Conservation (phyloP, 2,113 vertebrate species). For the Podarcis raffonei region DNA sequence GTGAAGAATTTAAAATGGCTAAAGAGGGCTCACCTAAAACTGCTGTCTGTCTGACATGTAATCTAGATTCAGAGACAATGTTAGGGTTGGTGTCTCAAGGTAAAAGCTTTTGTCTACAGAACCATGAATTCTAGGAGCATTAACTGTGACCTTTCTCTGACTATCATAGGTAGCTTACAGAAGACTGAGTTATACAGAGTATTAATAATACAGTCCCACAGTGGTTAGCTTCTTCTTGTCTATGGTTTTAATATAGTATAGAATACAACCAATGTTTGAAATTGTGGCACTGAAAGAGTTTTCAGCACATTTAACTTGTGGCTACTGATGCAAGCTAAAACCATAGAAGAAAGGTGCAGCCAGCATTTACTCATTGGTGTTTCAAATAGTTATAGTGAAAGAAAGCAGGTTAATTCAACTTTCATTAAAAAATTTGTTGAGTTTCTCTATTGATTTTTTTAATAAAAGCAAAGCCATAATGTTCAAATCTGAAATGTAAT, state of each 20-base stretch:
- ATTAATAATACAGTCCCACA: too few species aligned
- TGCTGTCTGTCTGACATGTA: conserved; percentile 13
- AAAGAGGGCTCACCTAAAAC: accelerated
- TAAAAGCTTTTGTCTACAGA: not conserved
- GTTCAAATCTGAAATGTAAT: too few species aligned
- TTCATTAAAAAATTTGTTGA: conserved; percentile 70
- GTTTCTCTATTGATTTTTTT: too few species aligned
- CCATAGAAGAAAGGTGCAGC: conserved; percentile 30
- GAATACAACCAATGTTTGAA: too few species aligned
- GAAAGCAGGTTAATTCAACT: conserved; percentile 68
- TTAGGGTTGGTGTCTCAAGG: not conserved
- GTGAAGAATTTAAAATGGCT: not conserved
- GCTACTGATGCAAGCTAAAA: too few species aligned
- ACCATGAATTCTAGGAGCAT: not conserved
- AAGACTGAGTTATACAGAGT: too few species aligned
- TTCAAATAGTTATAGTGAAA: conserved; percentile 57
- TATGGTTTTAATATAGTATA: too few species aligned
- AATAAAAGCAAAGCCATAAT: too few species aligned
- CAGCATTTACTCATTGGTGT: conserved; percentile 58
- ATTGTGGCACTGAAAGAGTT: too few species aligned
- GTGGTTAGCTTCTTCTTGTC: too few species aligned
- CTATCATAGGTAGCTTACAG: too few species aligned
- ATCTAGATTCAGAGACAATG: not conserved
- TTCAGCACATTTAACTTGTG: too few species aligned
- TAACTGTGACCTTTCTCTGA: not conserved